Evolutionary conservation across 2,113 vertebrate genomes (phyloP), one percentile per base, ranked within the genome.

Genomic region (Camarhynchus parvulus): DNA sequence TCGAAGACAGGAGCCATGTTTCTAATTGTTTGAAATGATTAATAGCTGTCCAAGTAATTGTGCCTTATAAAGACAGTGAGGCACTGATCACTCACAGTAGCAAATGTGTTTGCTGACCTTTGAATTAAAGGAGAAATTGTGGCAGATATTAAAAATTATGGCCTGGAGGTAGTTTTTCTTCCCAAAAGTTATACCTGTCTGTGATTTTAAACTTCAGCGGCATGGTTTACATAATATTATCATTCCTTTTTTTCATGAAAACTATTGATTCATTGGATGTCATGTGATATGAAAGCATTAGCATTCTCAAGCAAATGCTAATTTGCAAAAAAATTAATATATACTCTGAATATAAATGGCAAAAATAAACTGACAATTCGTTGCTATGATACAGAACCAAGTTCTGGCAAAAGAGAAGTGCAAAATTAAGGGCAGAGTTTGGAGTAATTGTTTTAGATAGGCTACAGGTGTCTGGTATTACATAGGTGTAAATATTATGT

Each of bases 11-110:
- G 15, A 93, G 8, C 35, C 39, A 59, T 73, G 83, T 89, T 94
- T 92, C 94, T 95, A 92, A 92, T 94, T 93, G 91, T 92, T 94
- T 63, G 37, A 92, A 62, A 84, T 89, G 83, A 95, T 95, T 90
- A 96, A 95, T 96, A 91, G 80, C 77, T 89, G 76, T 90, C 84
- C 52, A 66, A 77, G 69, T 91, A 94, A 93, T 93, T 93, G 79
- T 77, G 44, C 55, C 68, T 88, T 90, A 62, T 88, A 77, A 89
- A 81, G 78, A 79, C 42, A 53, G 49, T 74, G 82, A 91, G 80
- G 23, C 46, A 37, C 92, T 94, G 59, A 95, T 97, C 77, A 63
- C 62, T 93, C 56, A 80, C 67, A 84, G 78, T 91, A 77, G 89
- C 77, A 87, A 93, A 94, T 96, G 83, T 86, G 72, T 64, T 84